Conservation (phyloP, 2,113 vertebrate genomes). For the Parus major region DNA sequence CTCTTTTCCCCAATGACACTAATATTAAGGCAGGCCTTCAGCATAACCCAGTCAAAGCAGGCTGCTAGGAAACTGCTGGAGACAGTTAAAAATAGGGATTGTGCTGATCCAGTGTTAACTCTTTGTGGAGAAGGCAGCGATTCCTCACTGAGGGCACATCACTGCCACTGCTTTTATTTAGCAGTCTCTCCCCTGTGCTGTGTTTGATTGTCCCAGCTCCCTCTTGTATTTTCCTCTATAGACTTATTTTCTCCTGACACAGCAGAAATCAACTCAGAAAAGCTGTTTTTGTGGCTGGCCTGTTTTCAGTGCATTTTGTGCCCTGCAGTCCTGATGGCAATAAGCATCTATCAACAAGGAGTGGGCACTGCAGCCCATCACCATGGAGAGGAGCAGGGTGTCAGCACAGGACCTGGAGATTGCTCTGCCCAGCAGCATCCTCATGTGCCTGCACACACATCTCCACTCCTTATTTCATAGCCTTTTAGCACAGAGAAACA, state of each 20-base stretch:
- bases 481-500: background rate
- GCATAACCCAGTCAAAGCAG: background rate
- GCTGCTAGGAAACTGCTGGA: background rate
- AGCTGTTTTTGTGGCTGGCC: background rate
- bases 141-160: background rate
- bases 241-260: background rate
- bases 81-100: background rate
- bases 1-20: constrained; percentile 19
- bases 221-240: background rate
- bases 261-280: background rate
- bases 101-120: background rate
- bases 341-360: background rate
- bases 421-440: background rate
- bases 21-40: background rate
- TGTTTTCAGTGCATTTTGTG: background rate
- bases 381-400: background rate
- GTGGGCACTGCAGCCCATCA: background rate
- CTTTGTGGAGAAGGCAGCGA: background rate
- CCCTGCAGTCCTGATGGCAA: background rate
- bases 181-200: background rate
- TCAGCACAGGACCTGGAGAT: background rate
- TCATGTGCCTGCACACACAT: background rate
- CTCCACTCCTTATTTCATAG: background rate
- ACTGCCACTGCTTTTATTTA: background rate
- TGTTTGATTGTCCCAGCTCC: background rate